Evolutionary conservation across 1,140 invertebrate genomes (phyloP).

Genomic region (Acromyrmex echinatior): DNA sequence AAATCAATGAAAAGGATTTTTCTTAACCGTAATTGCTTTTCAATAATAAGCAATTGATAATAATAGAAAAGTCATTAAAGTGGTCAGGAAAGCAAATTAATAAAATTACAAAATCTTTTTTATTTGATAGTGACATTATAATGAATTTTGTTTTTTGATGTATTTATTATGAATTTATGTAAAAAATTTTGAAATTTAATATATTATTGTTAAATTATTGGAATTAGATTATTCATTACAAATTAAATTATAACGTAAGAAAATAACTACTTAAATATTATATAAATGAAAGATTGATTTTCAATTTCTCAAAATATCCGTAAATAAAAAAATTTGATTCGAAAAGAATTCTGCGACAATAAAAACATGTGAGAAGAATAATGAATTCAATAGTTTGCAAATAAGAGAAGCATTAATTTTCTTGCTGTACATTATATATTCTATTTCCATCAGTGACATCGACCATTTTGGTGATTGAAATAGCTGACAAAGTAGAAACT

Average conservation of each 20-base stretch:
- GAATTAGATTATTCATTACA: background rate
- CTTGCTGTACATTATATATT: background rate
- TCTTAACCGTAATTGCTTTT: background rate
- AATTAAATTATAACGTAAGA: no score
- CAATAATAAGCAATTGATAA: background rate
- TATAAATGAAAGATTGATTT: background rate
- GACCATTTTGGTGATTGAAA: slow-evolving; percentile 15
- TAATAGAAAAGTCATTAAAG: background rate
- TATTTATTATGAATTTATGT: no score
- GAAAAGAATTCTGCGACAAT: background rate
- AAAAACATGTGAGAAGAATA: background rate
- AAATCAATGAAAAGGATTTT: background rate
- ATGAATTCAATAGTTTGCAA: background rate
- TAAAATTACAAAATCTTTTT: background rate
- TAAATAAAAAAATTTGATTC: background rate
- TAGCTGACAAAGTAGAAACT: slow-evolving; percentile 42
- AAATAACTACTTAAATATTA: background rate
- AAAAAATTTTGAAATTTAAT: background rate
- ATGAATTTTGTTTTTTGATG: background rate
- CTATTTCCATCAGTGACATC: background rate
- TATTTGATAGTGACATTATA: background rate
- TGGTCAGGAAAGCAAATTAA: background rate
- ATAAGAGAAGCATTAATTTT: background rate
- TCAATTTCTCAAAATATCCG: background rate
- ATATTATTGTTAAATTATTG: background rate